These are phyloP conservation scores for Galaxias olidus DNA, from an alignment of 2,797 vertebrate genomes.

Conservation along the genomic window DNA sequence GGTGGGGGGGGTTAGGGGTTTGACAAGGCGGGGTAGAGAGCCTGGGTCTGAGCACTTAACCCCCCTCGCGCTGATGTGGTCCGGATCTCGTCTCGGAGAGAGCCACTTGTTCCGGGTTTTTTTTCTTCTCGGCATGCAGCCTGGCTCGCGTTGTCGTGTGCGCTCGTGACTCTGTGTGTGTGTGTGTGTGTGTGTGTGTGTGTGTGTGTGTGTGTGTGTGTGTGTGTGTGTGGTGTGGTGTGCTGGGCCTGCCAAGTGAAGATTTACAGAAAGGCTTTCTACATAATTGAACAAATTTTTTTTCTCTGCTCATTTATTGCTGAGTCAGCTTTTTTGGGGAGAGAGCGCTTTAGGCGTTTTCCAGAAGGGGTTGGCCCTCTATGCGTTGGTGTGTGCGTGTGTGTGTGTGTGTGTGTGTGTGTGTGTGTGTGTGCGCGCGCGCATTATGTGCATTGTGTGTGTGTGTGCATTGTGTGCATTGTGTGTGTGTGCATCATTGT, in stretches of 20 bases:
- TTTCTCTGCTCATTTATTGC: slow-evolving; percentile 53
- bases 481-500: slow-evolving; percentile 6
- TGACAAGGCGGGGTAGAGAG: background rate
- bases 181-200: background rate
- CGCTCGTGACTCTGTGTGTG: slow-evolving; percentile 27
- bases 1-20: background rate
- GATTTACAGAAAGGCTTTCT: slow-evolving; percentile 77
- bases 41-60: slow-evolving; percentile 41
- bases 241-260: slow-evolving; percentile 54
- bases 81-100: slow-evolving; percentile 34
- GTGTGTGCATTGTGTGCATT: slow-evolving; percentile 3
- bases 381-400: background rate
- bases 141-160: slow-evolving; percentile 25
- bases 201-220: background rate
- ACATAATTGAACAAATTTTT: slow-evolving; percentile 74
- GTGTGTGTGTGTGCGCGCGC: slow-evolving; percentile 13
- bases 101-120: slow-evolving; percentile 46
- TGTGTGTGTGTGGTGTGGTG: background rate
- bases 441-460: slow-evolving; percentile 10
- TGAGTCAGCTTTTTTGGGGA: slow-evolving; percentile 65
- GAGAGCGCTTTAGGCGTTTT: slow-evolving; percentile 55
- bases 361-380: slow-evolving; percentile 16
- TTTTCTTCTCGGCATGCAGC: slow-evolving; percentile 53
- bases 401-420: background rate
- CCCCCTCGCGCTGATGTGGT: slow-evolving; percentile 16